Evolutionary conservation across 2,888 invertebrate genomes (phyloP).

Genomic region (Drosophila silvestris): DNA sequence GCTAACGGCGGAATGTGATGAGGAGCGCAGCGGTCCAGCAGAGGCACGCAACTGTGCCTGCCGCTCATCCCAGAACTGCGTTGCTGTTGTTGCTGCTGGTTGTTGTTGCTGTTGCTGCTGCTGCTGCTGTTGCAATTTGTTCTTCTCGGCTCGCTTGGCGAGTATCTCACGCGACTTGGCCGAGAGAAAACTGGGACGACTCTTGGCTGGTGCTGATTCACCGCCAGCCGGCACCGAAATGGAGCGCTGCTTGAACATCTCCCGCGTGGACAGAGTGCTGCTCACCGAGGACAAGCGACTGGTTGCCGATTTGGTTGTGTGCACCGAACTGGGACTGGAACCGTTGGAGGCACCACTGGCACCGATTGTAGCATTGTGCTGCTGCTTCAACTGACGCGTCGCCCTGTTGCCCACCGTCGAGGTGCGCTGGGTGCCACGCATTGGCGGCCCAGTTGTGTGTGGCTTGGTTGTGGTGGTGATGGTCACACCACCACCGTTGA

Average conservation of each 20-base stretch:
- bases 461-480: background rate
- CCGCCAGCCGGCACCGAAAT: conserved; percentile 83
- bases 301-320: conserved; percentile 84
- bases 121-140: conserved; percentile 79
- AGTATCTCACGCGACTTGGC: conserved; percentile 85
- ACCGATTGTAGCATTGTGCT: conserved; percentile 65
- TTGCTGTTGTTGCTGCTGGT: conserved; percentile 60
- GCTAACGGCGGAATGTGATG: conserved; percentile 80
- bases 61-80: conserved; percentile 69
- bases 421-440: conserved; percentile 53
- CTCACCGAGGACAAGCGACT: conserved; percentile 84
- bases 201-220: conserved; percentile 51
- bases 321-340: conserved; percentile 84
- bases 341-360: conserved; percentile 82
- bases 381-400: conserved; percentile 75
- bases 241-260: conserved; percentile 84
- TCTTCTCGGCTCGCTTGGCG: conserved; percentile 84
- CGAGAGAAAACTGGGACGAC: conserved; percentile 84
- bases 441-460: conserved; percentile 13
- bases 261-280: conserved; percentile 83
- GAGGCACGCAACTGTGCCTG: conserved; percentile 57
- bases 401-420: conserved; percentile 59
- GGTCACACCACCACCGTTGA: conserved; percentile 66
- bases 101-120: conserved; percentile 72
- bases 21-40: conserved; percentile 75